Conservation (phyloP, 2,888 invertebrate species). For the Mesopsocus fuscifrons region DNA sequence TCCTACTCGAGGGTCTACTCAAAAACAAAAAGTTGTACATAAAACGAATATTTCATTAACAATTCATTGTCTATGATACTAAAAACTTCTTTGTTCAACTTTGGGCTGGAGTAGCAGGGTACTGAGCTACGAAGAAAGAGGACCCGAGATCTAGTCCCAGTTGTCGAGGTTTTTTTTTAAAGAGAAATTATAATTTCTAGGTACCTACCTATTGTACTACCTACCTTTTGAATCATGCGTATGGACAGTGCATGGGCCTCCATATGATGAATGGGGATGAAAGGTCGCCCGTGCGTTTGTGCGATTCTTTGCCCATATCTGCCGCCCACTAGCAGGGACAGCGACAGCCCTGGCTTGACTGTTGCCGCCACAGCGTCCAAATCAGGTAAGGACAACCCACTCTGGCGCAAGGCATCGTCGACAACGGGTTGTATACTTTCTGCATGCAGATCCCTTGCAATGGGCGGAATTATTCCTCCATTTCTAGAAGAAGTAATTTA, state of each 20-base stretch:
- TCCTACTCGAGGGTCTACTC: too few species aligned
- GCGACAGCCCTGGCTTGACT: constrained; percentile 66
- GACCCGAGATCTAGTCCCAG: too few species aligned
- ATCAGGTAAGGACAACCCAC: constrained; percentile 38
- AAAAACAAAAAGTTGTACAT: too few species aligned
- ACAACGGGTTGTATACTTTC: constrained; percentile 58
- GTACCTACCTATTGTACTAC: too few species aligned
- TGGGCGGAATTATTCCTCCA: constrained; percentile 79
- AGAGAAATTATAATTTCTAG: too few species aligned
- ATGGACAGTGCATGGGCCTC: constrained; percentile 90
- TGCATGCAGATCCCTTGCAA: constrained; percentile 66
- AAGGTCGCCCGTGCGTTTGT: constrained; percentile 43
- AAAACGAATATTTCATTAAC: too few species aligned
- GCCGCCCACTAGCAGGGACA: constrained; percentile 62
- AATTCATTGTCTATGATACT: too few species aligned
- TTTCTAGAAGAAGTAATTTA: constrained; percentile 28
- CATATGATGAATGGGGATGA: constrained; percentile 98
- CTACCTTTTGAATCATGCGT: constrained; percentile 46
- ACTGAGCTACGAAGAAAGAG: too few species aligned
- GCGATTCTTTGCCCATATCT: constrained; percentile 64
- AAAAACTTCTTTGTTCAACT: too few species aligned
- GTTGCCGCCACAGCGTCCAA: constrained; percentile 81
- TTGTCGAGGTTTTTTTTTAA: too few species aligned
- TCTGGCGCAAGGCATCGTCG: constrained; percentile 38
- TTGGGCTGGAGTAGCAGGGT: too few species aligned